Evolutionary conservation across 2,797 vertebrate species (phyloP), one percentile per base, ranked within the genome.

Genomic region (Mus caroli): DNA sequence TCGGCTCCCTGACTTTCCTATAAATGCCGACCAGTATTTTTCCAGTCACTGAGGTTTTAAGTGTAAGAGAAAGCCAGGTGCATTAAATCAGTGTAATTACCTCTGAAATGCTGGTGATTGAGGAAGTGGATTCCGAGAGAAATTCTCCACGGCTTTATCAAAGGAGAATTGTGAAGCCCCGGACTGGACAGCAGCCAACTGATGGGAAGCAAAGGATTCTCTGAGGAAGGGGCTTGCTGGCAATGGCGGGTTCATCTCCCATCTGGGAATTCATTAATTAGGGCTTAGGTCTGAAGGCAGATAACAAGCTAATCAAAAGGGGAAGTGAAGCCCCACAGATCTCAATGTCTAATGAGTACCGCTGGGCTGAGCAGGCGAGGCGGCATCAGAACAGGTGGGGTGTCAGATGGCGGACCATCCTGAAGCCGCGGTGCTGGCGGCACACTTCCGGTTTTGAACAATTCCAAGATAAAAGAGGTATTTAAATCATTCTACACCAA

Each of bases 241-340:
- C 97, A 96, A 40, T 85, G 62, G 56, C 46, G 28, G 80, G 90
- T 88, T 89, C 82, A 50, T 80, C 87, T 90, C 89, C 96, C 93
- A 97, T 94, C 89, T 96, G 91, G 94, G 97, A 92, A 94, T 97
- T 97, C 94, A 77, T 96, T 97, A 97, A 96, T 94, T 94, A 96
- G 83, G 79, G 76, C 67, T 97, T 91, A 95, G 96, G 79, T 97
- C 95, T 92, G 96, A 91, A 96, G 82, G 91, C 94, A 94, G 94
- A 97, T 97, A 96, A 97, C 96, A 97, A 97, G 97, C 93, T 97
- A 94, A 97, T 97, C 95, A 93, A 85, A 92, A 91, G 67, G 67
- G 94, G 89, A 93, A 56, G 83, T 50, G 75, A 91, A 82, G 71
- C 50, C 79, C 86, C 88, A 77, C 40, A 92, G 91, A 95, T 78